Percentiles rank a stretch among this genome's conserved stretches.
Conservation (phyloP, 2,888 invertebrate species). For the Pachymerium ferrugineum region DNA sequence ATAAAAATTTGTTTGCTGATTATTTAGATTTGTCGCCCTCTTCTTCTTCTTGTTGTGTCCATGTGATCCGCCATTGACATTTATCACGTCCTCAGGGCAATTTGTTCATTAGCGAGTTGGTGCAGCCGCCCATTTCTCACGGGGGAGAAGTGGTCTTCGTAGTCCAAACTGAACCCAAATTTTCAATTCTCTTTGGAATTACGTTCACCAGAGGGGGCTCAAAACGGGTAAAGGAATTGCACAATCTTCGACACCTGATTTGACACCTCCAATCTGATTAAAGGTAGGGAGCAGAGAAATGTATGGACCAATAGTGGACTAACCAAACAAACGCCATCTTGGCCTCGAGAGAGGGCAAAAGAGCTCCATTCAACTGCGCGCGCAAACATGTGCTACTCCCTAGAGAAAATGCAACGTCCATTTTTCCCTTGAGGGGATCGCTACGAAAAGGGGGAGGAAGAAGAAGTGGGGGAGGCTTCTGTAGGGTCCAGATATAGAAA, state of each 20-base stretch:
- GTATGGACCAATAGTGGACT: background rate
- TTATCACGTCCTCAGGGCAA: background rate
- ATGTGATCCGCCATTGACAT: too few species aligned
- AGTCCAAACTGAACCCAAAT: background rate
- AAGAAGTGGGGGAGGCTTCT: background rate
- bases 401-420: too few species aligned
- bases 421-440: background rate
- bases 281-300: background rate
- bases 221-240: too few species aligned
- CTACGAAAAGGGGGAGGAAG: background rate
- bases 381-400: background rate
- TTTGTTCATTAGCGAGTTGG: background rate
- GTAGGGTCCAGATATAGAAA: background rate
- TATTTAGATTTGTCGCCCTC: background rate
- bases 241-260: background rate
- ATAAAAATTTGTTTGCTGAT: too few species aligned
- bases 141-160: background rate
- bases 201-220: too few species aligned
- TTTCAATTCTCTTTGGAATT: too few species aligned
- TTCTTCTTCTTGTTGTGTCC: too few species aligned
- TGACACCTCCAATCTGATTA: constrained; percentile 4
- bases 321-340: background rate
- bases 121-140: background rate
- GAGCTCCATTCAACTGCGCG: background rate
- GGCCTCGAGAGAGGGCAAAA: background rate